Evolutionary conservation across 2,113 vertebrate species (phyloP), one percentile per base, ranked within the genome.

Genomic region (Pantherophis guttatus): DNA sequence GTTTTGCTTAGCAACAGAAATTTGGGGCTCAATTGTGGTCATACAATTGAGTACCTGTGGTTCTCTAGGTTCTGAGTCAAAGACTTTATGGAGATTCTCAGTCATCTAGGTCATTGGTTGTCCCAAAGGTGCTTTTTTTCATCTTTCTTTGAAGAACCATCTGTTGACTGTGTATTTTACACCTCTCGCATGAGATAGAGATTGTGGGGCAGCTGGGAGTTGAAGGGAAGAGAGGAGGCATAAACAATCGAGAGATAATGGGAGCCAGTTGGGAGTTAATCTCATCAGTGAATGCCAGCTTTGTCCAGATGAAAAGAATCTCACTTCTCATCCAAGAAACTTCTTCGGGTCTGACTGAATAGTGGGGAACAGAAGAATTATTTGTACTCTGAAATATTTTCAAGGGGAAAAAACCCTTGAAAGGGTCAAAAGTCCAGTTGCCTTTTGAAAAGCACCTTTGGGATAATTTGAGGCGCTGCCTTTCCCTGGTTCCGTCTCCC

Each of bases 351-450:
- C 29, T n/a, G 29, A n/a, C 62, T 70, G 62, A 70, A 70, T 70
- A n/a, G 12, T 29, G 62, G 62, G 26, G 11, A 5, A 70, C 62
- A 13, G 62, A n/a, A 13, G 29, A 1, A 65, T 65, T n/a, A 65
- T 62, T 62, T 62, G 9, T 0, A n/a, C 62, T n/a, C 12, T 65
- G 62, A n/a, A 65, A 65, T 0, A 0, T n/a, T 65, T 65, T 65
- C 11, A n/a, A 13, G 5, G 26, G 3, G 0, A 2, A 13, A 29
- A 1, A 65, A 11, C 3, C 8, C 3, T 3, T 50, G 48, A 7
- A 62, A 62, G 24, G 48, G 48, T 50, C 48, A 8, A 1, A 15
- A n/a, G 29, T n/a, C 29, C 29, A 70, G 62, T 15, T n/a, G 29
- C 65, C 62, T 70, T 70, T 70, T 70, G 62, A 15, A 70, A n/a